These are phyloP conservation scores for Lysiphlebus fabarum DNA, from an alignment of 1,140 invertebrate genomes.

Conservation along the genomic window DNA sequence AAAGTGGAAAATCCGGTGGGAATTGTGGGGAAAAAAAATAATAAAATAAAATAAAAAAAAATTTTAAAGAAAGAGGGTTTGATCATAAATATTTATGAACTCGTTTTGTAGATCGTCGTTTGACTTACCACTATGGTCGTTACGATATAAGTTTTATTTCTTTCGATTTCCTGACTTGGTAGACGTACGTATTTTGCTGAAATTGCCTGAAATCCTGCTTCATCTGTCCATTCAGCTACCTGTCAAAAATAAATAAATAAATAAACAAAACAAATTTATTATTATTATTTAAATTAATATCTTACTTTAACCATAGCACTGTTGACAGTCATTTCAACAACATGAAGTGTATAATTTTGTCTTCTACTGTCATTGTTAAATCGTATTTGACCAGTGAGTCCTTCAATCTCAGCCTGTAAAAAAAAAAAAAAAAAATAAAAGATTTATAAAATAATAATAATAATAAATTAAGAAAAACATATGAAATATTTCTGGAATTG, in stretches of 20 bases:
- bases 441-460: no score
- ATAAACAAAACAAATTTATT: background rate
- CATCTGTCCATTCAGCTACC: constrained; percentile 92
- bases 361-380: constrained; percentile 84
- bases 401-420: constrained; percentile 83
- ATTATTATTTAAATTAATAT: constrained; percentile 6
- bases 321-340: constrained; percentile 89
- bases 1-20: constrained; percentile 22
- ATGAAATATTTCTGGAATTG: background rate
- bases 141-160: constrained; percentile 88
- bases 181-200: constrained; percentile 75
- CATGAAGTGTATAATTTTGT: constrained; percentile 86
- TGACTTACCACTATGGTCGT: constrained; percentile 81
- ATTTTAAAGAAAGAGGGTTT: constrained; percentile 3
- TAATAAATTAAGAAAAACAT: no score
- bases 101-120: constrained; percentile 20
- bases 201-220: constrained; percentile 71
- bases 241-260: constrained; percentile 38
- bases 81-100: constrained; percentile 20
- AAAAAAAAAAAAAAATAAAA: background rate
- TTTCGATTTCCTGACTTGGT: constrained; percentile 70
- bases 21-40: background rate
- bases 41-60: background rate
- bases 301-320: constrained; percentile 79
- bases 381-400: constrained; percentile 83